Evolutionary conservation across 2,797 vertebrate species (phyloP).

Genomic region (Chelidonichthys spinosus): DNA sequence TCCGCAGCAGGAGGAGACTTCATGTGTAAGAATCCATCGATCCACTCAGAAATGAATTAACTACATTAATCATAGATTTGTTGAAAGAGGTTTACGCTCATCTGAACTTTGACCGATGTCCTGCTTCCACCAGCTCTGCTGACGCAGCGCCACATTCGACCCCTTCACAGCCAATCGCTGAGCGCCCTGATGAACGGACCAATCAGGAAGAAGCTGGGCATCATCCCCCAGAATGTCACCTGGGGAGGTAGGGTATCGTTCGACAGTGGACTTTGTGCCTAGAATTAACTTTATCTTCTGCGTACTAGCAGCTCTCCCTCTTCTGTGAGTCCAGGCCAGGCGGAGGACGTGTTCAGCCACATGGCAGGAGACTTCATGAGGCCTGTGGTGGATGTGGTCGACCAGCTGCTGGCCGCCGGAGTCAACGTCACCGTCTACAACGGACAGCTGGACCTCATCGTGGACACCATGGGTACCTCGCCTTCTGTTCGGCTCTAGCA

Average conservation of each 20-base stretch:
- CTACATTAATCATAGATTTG: no score
- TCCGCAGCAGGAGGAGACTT: constrained; percentile 51
- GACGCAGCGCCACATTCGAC: constrained; percentile 82
- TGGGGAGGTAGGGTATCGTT: constrained; percentile 92
- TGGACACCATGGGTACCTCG: constrained; percentile 92
- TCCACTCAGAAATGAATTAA: neutral
- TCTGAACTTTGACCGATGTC: neutral
- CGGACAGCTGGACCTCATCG: constrained; percentile 97
- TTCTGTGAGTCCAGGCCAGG: constrained; percentile 82
- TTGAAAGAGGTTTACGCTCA: neutral
- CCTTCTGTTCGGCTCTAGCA: neutral
- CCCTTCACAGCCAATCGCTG: constrained; percentile 84
- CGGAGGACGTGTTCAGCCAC: constrained; percentile 86
- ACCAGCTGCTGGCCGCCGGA: constrained; percentile 86
- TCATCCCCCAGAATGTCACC: constrained; percentile 91
- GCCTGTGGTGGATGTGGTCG: constrained; percentile 89
- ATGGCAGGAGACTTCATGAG: constrained; percentile 97
- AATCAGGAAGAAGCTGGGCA: constrained; percentile 90
- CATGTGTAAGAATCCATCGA: constrained; percentile 82
- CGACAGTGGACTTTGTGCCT: neutral
- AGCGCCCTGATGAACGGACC: constrained; percentile 93
- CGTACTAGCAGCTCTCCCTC: neutral
- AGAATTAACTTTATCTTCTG: neutral
- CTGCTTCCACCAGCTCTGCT: constrained; percentile 78
- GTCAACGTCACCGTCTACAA: constrained; percentile 94